Base-by-base conservation (phyloP, 2,888 invertebrate species). In the Cataglyphis livida region DNA sequence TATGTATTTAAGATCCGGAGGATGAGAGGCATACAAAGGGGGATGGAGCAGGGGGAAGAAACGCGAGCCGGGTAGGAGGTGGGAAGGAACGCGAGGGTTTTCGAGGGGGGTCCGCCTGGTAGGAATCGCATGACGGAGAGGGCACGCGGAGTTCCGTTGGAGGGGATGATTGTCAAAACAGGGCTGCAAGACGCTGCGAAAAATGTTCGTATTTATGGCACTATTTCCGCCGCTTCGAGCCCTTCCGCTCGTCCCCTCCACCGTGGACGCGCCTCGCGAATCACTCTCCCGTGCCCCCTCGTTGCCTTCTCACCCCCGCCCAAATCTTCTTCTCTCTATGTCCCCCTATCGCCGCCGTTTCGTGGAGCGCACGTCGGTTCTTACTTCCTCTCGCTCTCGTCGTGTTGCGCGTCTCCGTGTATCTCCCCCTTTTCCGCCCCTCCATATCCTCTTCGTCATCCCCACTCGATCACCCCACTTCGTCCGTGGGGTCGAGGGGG, bases 131-230 rank as follows among this genome's bases (percentile, higher is more conserved):
- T 21, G 87, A 74, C 81, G 85, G 81, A 74, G 71, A 79, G 64
- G 76, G 73, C 51, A 48, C 54, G n/a, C 21, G 28, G 28, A 57
- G 48, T 61, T 25, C 57, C 12, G 1, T 44, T 68, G 87, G 88
- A 86, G 89, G 91, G 91, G 89, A 88, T 91, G 92, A 93, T 93
- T 92, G 92, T 92, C 91, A 93, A 94, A 93, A 94, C 93, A 92
- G 92, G 91, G 92, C 90, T 90, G 89, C 90, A 89, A 91, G 92
- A 93, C 91, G 92, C 90, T 91, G 90, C 92, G 93, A 94, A 93
- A 93, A 93, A 92, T 93, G 92, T 93, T 91, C 90, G 90, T 93
- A 93, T 93, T 93, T 93, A 93, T 92, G 92, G 91, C 91, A 93
- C 92, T 91, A 92, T 93, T 94, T 91, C 89, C 92, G 92, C 92